Percentiles rank a stretch among this genome's conserved stretches.
Conservation (phyloP, 2,797 vertebrate genomes). For the Psittacula echo region DNA sequence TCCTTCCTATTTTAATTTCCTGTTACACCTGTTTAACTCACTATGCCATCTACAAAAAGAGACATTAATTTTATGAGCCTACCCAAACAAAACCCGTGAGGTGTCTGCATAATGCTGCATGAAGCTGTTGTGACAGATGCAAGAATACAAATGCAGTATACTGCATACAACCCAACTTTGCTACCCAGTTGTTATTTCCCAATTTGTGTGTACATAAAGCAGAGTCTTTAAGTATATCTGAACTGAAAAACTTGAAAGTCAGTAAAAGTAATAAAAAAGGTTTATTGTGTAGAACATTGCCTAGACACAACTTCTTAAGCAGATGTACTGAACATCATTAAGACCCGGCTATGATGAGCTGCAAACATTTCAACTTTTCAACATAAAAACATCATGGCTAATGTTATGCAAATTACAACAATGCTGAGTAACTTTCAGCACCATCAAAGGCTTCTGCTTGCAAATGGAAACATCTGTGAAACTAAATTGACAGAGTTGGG, state of each 20-base stretch:
- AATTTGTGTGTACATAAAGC: constrained; percentile 3
- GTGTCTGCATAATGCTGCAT: not conserved
- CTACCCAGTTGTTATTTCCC: constrained; percentile 39
- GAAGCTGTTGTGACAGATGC: constrained; percentile 30
- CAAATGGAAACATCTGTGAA: constrained; percentile 77
- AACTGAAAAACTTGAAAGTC: constrained; percentile 54
- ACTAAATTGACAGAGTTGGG: constrained; percentile 6
- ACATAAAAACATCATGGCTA: constrained; percentile 73
- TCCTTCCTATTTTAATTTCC: not conserved
- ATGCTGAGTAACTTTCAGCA: constrained; percentile 69
- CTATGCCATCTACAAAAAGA: constrained; percentile 33
- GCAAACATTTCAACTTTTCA: constrained; percentile 72
- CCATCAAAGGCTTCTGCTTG: constrained; percentile 72
- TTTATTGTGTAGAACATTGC: constrained; percentile 58
- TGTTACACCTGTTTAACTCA: constrained; percentile 29
- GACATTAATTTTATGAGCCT: not conserved
- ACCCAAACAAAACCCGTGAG: not conserved
- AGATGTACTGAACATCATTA: constrained; percentile 73
- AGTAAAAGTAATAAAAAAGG: constrained; percentile 61
- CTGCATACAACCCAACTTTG: not conserved
- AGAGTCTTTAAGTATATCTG: constrained; percentile 29
- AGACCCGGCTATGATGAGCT: constrained; percentile 66
- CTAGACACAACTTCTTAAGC: constrained; percentile 61
- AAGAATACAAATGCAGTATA: not conserved
- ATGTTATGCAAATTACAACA: constrained; percentile 76